Percentiles rank a stretch among this genome's conserved stretches.
These are phyloP conservation scores for Esox masquinongy DNA, from an alignment of 2,797 vertebrate species.

Conservation along the genomic window DNA sequence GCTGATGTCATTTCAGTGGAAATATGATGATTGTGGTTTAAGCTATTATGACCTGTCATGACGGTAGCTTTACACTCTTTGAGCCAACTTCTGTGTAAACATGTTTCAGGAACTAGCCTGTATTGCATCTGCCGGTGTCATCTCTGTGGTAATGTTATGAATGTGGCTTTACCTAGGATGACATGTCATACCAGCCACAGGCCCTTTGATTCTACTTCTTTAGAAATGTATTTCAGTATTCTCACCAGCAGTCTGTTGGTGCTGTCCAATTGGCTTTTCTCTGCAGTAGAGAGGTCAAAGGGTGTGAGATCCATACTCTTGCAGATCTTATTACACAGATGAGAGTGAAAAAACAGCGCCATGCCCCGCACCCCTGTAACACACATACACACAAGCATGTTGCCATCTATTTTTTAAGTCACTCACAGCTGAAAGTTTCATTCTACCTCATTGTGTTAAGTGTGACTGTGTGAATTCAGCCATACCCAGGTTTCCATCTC, in stretches of 20 bases:
- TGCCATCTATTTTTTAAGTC: neutral
- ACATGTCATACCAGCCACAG: neutral
- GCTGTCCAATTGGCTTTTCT: conserved; percentile 82
- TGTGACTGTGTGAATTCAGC: neutral
- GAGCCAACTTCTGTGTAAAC: neutral
- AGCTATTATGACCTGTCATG: neutral
- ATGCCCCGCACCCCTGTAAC: conserved; percentile 93
- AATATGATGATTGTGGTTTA: neutral
- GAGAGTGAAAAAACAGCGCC: conserved; percentile 97
- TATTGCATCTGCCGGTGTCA: no score
- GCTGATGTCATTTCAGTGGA: neutral
- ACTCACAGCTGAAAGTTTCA: neutral
- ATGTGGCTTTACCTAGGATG: neutral
- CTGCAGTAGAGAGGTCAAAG: conserved; percentile 86
- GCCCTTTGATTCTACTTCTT: neutral
- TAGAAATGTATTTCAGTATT: conserved; percentile 25
- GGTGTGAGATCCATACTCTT: conserved; percentile 90
- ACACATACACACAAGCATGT: conserved; percentile 9
- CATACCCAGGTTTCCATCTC: conserved; percentile 95
- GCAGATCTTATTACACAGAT: conserved; percentile 95
- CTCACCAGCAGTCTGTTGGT: conserved; percentile 90
- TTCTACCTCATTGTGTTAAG: neutral
- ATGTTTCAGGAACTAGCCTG: neutral
- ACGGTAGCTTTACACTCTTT: neutral
- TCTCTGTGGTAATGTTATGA: no score